Evolutionary conservation across 2,888 invertebrate genomes (phyloP).

Genomic region (Anodontia alba): DNA sequence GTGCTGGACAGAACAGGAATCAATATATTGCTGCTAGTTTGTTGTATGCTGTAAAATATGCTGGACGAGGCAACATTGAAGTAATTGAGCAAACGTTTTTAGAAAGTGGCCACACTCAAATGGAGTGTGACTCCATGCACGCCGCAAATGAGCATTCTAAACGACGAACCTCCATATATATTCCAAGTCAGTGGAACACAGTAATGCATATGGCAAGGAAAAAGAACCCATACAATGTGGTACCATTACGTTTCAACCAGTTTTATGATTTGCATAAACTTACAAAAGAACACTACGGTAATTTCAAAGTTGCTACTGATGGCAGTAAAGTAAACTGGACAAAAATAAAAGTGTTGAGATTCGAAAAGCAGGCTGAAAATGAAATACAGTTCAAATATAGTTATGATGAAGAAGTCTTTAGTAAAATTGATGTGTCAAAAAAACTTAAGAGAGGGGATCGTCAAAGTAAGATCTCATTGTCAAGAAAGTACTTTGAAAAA

Average conservation of each 20-base stretch:
- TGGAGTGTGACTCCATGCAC: slow-evolving; percentile 40
- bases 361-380: slow-evolving; percentile 17
- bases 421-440: slow-evolving; percentile 18
- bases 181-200: slow-evolving; percentile 37
- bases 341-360: slow-evolving; percentile 30
- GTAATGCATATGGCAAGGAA: slow-evolving; percentile 23
- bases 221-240: slow-evolving; percentile 30
- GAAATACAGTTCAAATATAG: slow-evolving; percentile 23
- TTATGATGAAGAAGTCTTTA: slow-evolving; percentile 12
- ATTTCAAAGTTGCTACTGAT: slow-evolving; percentile 20
- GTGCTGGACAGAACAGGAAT: slow-evolving; percentile 40
- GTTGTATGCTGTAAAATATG: slow-evolving; percentile 23
- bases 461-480: not conserved
- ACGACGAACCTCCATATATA: slow-evolving; percentile 18
- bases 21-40: slow-evolving; percentile 33
- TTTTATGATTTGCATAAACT: slow-evolving; percentile 16
- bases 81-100: slow-evolving; percentile 37
- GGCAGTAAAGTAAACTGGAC: slow-evolving; percentile 25
- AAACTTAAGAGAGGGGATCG: slow-evolving; percentile 14
- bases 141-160: slow-evolving; percentile 32
- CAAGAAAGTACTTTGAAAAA: slow-evolving; percentile 30
- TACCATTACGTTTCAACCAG: slow-evolving; percentile 19
- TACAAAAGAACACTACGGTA: slow-evolving; percentile 11
- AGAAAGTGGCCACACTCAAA: slow-evolving; percentile 32
- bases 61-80: slow-evolving; percentile 2